Percentiles rank a stretch among this genome's conserved stretches.
phyloP scores from a whole-genome alignment of 2,797 vertebrate species.

The Bradypus variegatus region DNA sequence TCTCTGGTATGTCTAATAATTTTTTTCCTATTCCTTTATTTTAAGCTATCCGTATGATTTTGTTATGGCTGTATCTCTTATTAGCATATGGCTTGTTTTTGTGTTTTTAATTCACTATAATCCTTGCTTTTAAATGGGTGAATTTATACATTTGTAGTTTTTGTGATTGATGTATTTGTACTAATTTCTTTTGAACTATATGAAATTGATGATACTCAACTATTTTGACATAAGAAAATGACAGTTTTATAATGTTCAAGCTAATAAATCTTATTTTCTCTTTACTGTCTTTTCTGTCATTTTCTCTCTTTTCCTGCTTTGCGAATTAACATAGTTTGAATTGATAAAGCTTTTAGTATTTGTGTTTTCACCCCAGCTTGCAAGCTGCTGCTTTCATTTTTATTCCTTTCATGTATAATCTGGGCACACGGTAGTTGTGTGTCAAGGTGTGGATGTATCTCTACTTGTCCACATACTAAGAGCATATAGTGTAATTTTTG shows the following conservation, averaged over 20 bases:
- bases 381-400: not conserved
- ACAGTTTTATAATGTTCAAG: not conserved
- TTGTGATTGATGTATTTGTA: not conserved
- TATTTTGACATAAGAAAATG: not conserved
- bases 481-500: not conserved
- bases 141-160: not conserved
- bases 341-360: not conserved
- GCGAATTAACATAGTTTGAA: not conserved
- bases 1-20: not conserved
- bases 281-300: not conserved
- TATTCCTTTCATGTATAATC: not conserved
- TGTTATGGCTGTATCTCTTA: not conserved
- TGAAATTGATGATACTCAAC: not conserved
- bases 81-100: not conserved
- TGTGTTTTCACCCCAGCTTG: not conserved
- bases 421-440: not conserved
- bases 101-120: not conserved
- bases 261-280: constrained; percentile 6
- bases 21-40: not conserved
- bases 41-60: not conserved
- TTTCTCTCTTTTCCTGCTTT: not conserved
- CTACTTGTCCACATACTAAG: not conserved
- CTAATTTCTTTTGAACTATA: not conserved
- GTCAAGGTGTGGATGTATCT: not conserved
- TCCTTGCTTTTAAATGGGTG: constrained; percentile 2